Base-by-base conservation (phyloP, 2,888 invertebrate genomes). In the Elmis aenea region DNA sequence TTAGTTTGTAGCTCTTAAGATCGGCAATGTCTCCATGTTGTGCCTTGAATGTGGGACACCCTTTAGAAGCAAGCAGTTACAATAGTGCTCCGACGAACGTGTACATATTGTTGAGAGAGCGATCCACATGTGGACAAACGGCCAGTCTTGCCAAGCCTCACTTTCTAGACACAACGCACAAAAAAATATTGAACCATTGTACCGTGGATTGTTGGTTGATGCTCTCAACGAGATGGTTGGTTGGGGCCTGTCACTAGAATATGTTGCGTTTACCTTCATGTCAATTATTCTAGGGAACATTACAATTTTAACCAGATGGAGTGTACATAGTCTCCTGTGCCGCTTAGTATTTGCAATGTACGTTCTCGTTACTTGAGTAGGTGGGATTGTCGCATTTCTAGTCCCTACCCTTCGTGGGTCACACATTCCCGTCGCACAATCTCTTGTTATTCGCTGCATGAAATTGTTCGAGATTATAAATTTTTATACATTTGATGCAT, bases 211-310 rank as follows among this genome's bases (percentile, higher is more conserved):
- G n/a, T n/a, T n/a, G 5, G 5, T 18, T 5, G 5, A 5, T 8
- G 18, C 18, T 5, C 8, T 18, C 18, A 18, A 8, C 5, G 5
- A 6, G 13, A 28, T 28, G 21, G 13, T 20, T 20, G 26, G 35
- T 32, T 33, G 23, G 41, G 54, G 48, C 46, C 51, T 55, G 54
- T 56, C 53, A 56, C 57, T 57, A 54, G 42, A 46, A 59, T 50
- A 61, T 61, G 76, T 79, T 71, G 64, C 64, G 67, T 67, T 67
- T 77, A 64, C 77, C 77, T 82, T 80, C 79, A 81, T 81, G 83
- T 83, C 83, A 83, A 83, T 83, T 83, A 83, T 75, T 80, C 76
- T 81, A 82, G 83, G 83, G 83, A 83, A 82, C 83, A 83, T 79
- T 73, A 54, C 74, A 63, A 63, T 74, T 75, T 74, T 75, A 76